A percentile compares a stretch with the other conserved stretches of the same genome.
Evolutionary conservation across 2,113 vertebrate genomes (phyloP).

Genomic region (Otolemur garnettii): DNA sequence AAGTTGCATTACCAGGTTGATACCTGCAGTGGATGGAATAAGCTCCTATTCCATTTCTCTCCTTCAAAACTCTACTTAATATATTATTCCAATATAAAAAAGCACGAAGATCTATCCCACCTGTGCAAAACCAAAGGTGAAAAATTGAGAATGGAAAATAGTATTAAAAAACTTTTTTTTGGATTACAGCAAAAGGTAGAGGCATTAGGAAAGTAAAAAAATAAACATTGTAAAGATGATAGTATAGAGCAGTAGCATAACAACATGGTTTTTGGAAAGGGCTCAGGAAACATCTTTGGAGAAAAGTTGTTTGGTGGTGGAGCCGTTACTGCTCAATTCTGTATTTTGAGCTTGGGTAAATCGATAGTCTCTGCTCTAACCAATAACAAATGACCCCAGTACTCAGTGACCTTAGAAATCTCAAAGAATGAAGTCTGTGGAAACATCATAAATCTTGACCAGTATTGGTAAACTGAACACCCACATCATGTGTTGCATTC

Average conservation of each 20-base stretch:
- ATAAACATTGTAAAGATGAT: neutral
- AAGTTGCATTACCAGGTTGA: neutral
- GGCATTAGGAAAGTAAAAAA: neutral
- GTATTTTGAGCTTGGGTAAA: neutral
- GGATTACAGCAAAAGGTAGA: neutral
- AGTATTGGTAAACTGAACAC: neutral
- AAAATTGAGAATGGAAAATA: slow-evolving; percentile 26
- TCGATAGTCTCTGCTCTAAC: neutral
- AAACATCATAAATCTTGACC: neutral
- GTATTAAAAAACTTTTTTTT: neutral
- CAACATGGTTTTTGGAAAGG: neutral
- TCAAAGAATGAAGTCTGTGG: neutral
- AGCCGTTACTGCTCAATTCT: neutral
- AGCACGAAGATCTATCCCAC: neutral
- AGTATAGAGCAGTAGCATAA: neutral
- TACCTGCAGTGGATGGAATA: neutral
- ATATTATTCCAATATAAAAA: neutral
- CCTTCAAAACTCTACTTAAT: neutral
- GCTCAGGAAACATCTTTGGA: neutral
- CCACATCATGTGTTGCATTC: neutral
- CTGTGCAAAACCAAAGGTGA: slow-evolving; percentile 1
- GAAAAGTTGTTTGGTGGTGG: neutral
- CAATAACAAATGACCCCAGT: neutral
- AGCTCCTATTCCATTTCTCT: neutral
- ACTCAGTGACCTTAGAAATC: neutral